Base-by-base conservation (phyloP, 2,888 invertebrate species). In the Erannis defoliaria region DNA sequence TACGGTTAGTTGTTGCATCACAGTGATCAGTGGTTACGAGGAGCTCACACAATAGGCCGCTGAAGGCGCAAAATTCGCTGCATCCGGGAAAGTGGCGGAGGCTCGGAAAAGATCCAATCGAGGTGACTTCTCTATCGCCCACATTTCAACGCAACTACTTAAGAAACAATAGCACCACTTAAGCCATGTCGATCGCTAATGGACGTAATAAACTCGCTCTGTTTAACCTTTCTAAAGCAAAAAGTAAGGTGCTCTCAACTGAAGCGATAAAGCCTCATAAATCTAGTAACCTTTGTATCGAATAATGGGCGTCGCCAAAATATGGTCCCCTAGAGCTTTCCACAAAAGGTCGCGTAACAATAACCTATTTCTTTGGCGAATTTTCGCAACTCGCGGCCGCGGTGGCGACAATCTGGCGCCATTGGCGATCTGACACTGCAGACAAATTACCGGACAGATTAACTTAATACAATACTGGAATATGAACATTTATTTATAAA, bases 281-380 rank as follows among this genome's bases (percentile, higher is more conserved):
- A 82, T 85, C 80, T 80, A 70, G 67, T 76, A 75, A 77, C 78
- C 74, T 76, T 74, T 70, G 71, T 71, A 75, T 75, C 75, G 68
- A 69, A 71, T 73, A 72, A 75, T 75, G 76, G 78, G 72, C 71
- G 76, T 77, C 68, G 64, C 74, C 76, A 71, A 81, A 81, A 77
- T 83, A 79, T 73, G 72, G 70, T 76, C 78, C 83, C 82, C 79
- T 73, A 76, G 81, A 81, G 84, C 75, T 68, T 75, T 69, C 67
- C 68, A 70, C 72, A 77, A 89, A 89, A 89, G 86, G 86, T 87
- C 89, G 78, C 71, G 81, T 83, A 78, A 85, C 85, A 85, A 84
- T 87, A 86, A 85, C 85, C 86, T 84, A 84, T 86, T 78, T 80
- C 45, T 72, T 71, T 74, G 73, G 70, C 74, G 69, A 76, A 72